These are phyloP conservation scores for Brienomyrus longianalis DNA, from an alignment of 2,113 vertebrate species.

Conservation along the genomic window DNA sequence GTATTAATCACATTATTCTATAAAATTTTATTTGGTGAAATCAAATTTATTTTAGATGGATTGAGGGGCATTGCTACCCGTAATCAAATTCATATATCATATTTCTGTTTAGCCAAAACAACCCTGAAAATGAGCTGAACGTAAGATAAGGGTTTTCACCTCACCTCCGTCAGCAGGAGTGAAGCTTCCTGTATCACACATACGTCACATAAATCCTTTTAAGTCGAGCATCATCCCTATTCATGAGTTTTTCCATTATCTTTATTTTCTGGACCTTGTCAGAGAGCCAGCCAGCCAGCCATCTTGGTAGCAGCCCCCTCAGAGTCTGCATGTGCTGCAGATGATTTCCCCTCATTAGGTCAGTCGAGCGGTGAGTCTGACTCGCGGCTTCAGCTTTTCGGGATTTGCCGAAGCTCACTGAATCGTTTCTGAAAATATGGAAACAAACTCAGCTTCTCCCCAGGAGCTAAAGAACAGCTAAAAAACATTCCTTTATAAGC, in stretches of 20 bases:
- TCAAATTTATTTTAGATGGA: background rate
- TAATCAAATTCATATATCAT: background rate
- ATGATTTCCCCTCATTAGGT: slow-evolving; percentile 5
- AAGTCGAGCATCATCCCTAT: background rate
- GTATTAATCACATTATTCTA: slow-evolving; percentile 2
- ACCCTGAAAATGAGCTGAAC: background rate
- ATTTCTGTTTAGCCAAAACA: background rate
- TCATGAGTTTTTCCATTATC: slow-evolving; percentile 16
- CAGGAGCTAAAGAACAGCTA: background rate
- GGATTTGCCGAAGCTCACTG: background rate
- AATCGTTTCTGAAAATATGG: background rate
- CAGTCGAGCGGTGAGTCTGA: background rate
- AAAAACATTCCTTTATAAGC: too few species aligned
- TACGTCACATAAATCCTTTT: background rate
- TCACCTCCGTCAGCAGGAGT: background rate
- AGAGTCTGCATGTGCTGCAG: background rate
- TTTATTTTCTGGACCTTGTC: background rate
- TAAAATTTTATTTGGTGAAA: background rate
- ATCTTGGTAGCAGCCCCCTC: background rate
- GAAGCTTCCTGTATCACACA: background rate
- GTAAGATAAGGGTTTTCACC: background rate
- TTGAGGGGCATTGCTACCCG: background rate
- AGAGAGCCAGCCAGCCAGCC: background rate
- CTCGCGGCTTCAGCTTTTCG: background rate
- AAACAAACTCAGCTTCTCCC: background rate